Percentiles rank a stretch among this genome's conserved stretches.
Conservation (phyloP, 2,113 vertebrate genomes). For the Pterocles gutturalis region DNA sequence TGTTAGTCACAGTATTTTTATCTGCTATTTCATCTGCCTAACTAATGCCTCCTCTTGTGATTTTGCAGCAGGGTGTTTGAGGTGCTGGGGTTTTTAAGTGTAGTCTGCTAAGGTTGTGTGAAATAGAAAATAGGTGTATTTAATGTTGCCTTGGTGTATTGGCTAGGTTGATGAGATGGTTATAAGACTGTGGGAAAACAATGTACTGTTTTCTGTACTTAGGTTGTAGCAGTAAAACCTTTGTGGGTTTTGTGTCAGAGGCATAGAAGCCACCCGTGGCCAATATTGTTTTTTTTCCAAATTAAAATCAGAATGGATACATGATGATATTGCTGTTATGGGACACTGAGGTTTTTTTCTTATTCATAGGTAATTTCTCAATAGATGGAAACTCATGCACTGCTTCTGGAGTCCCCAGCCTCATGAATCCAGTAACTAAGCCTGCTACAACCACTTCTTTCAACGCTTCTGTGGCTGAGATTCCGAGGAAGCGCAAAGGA, state of each 20-base stretch:
- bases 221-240: background rate
- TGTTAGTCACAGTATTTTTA: background rate
- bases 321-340: background rate
- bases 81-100: background rate
- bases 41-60: background rate
- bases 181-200: background rate
- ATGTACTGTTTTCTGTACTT: background rate
- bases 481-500: conserved; percentile 88
- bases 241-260: background rate
- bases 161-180: background rate
- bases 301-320: background rate
- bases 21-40: background rate
- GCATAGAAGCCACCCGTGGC: background rate
- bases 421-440: conserved; percentile 72
- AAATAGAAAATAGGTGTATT: background rate
- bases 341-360: background rate
- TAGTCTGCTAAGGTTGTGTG: background rate
- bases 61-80: background rate
- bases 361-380: conserved; percentile 71
- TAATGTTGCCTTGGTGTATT: background rate
- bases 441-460: conserved; percentile 65
- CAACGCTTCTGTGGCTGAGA: conserved; percentile 64
- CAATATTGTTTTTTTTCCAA: fast-evolving
- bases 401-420: conserved; percentile 64
- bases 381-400: conserved; percentile 72